Conservation (phyloP, 2,888 invertebrate genomes). For the Netelia inedita region DNA sequence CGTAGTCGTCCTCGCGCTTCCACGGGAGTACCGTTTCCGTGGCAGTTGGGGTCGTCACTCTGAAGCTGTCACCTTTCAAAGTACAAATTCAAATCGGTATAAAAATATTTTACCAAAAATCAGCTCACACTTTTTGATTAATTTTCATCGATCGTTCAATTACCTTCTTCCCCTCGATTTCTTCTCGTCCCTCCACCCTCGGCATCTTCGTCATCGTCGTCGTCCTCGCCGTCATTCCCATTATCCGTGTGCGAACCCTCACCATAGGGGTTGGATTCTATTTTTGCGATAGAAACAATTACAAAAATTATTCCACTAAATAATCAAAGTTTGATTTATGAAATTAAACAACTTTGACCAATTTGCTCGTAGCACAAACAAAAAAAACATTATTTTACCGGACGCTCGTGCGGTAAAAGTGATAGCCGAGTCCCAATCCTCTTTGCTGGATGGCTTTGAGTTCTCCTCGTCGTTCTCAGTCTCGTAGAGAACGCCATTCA, state of each 20-base stretch:
- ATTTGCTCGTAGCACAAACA: no score
- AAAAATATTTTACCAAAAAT: neutral
- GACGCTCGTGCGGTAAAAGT: slow-evolving; percentile 96
- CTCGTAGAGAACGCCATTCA: slow-evolving; percentile 93
- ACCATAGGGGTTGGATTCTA: slow-evolving; percentile 69
- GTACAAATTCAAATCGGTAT: neutral
- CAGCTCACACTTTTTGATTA: neutral
- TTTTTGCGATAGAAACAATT: neutral
- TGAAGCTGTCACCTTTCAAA: slow-evolving; percentile 87
- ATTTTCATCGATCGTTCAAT: neutral
- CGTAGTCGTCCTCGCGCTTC: slow-evolving; percentile 94
- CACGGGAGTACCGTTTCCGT: slow-evolving; percentile 96
- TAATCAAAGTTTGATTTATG: neutral
- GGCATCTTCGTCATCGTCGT: slow-evolving; percentile 66
- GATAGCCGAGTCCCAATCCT: slow-evolving; percentile 95
- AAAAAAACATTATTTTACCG: slow-evolving; percentile 87
- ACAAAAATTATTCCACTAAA: neutral
- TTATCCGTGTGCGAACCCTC: slow-evolving; percentile 71
- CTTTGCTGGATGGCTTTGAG: slow-evolving; percentile 87
- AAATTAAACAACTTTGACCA: no score
- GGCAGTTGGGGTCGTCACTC: slow-evolving; percentile 94
- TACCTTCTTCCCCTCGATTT: slow-evolving; percentile 72
- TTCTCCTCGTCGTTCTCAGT: slow-evolving; percentile 87
- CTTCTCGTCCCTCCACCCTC: slow-evolving; percentile 61
- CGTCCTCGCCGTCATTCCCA: slow-evolving; percentile 67